Base-by-base conservation (phyloP, 2,113 vertebrate genomes). In the Alosa alosa region DNA sequence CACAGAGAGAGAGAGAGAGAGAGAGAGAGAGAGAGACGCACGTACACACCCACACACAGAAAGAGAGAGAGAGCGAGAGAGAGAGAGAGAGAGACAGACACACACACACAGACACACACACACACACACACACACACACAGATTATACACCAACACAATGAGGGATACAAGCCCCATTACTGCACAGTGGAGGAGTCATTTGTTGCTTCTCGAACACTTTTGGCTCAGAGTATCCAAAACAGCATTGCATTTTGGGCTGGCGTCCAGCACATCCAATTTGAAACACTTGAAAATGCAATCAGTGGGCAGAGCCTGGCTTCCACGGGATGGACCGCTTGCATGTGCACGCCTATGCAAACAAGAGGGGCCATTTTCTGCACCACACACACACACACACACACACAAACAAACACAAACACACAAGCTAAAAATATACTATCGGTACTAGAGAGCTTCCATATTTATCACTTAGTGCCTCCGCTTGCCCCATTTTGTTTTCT, bases 201-300 rank as follows among this genome's bases (percentile, higher is more conserved):
- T 1, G 11, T 39, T 36, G 31, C 72, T 39, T 78, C 72, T 39
- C 72, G 0, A 78, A 78, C 72, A 78, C 2, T 5, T 31, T 75
- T 52, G 41, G n/a, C 72, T 78, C 52, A 25, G 20, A 81, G 13
- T 13, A 3, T 87, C 75, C 5, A 60, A 44, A 78, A 81, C 25
- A 82, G 64, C 49, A 36, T 57, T 55, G 31, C 9, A 36, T 60
- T 83, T 22, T 31, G 72, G 47, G 47, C 81, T 31, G 6, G 55
- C 18, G 52, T 78, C 31, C 55, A 81, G n/a, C 55, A 5, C 39
- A 72, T 87, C 45, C 84, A 84, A 81, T 81, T 52, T 31, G 45
- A 75, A 25, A 84, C 47, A 20, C 55, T 82, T 64, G 81, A 57
- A 87, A 81, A 87, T 81, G 25, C 49, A 86, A 86, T 81, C 83